phyloP scores from a whole-genome alignment of 2,888 invertebrate genomes.

The Aproaerema taeniolella region DNA sequence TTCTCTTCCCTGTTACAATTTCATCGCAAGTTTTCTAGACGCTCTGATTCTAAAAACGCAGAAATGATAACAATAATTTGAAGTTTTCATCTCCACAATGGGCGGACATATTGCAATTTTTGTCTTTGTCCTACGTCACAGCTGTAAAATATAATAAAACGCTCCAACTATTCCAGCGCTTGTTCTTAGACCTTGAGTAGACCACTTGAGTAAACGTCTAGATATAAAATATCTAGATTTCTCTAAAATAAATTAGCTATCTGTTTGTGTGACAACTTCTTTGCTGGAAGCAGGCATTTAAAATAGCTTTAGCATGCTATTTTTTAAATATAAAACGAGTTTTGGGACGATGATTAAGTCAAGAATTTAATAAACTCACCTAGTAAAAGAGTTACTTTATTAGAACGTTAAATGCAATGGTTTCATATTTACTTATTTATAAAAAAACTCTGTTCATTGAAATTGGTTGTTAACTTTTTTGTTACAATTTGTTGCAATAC shows the following conservation, averaged over 20 bases:
- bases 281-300: too few relatives aligned
- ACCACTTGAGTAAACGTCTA: not conserved
- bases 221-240: not conserved
- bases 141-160: slow-evolving; percentile 8
- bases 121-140: not conserved
- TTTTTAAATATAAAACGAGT: not conserved
- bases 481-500: not conserved
- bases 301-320: not conserved
- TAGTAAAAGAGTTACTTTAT: not conserved
- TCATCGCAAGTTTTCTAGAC: too few relatives aligned
- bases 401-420: too few relatives aligned
- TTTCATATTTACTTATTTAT: not conserved
- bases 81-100: too few relatives aligned
- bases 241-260: not conserved
- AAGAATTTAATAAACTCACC: not conserved
- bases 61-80: too few relatives aligned
- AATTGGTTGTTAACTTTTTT: not conserved
- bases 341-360: not conserved
- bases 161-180: slow-evolving; percentile 1
- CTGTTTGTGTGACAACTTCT: not conserved
- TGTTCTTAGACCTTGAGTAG: slow-evolving; percentile 7
- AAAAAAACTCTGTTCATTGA: not conserved
- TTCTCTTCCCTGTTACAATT: too few relatives aligned
- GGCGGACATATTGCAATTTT: not conserved
- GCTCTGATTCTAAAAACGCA: too few relatives aligned